phyloP scores from a whole-genome alignment of 2,888 invertebrate species.

The Hydraecia micacea region DNA sequence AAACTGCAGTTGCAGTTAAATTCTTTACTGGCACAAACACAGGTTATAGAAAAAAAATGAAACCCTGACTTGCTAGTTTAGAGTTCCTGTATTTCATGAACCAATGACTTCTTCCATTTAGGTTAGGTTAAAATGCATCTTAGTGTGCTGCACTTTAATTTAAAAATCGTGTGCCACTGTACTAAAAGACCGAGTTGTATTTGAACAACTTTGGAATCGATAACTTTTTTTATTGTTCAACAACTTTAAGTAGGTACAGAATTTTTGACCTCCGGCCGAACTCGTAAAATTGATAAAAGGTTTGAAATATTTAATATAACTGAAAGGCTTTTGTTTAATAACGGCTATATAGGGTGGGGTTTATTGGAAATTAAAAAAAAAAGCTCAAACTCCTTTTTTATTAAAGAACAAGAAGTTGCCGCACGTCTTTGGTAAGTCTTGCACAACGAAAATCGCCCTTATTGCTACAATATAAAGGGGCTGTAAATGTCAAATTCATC shows the following conservation, averaged over 20 bases:
- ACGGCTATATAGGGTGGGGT: not conserved
- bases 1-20: not conserved
- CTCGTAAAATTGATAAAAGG: slow-evolving; percentile 3
- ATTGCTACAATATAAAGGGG: not conserved
- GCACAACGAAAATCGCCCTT: not conserved
- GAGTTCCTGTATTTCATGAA: not conserved
- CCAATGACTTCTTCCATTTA: not conserved
- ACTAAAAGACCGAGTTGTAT: too few relatives aligned
- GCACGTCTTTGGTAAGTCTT: not conserved
- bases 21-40: not conserved
- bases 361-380: not conserved
- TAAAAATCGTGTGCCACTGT: too few relatives aligned
- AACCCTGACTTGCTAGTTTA: not conserved
- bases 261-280: not conserved
- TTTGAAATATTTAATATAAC: not conserved
- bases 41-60: not conserved
- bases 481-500: not conserved
- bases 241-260: not conserved
- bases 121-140: not conserved
- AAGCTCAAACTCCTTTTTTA: not conserved
- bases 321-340: slow-evolving; percentile 11
- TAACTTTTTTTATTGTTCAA: not conserved
- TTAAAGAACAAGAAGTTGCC: not conserved
- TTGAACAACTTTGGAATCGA: not conserved
- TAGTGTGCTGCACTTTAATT: too few relatives aligned